phyloP scores from a whole-genome alignment of 1,140 invertebrate species.

The Drosophila erecta region DNA sequence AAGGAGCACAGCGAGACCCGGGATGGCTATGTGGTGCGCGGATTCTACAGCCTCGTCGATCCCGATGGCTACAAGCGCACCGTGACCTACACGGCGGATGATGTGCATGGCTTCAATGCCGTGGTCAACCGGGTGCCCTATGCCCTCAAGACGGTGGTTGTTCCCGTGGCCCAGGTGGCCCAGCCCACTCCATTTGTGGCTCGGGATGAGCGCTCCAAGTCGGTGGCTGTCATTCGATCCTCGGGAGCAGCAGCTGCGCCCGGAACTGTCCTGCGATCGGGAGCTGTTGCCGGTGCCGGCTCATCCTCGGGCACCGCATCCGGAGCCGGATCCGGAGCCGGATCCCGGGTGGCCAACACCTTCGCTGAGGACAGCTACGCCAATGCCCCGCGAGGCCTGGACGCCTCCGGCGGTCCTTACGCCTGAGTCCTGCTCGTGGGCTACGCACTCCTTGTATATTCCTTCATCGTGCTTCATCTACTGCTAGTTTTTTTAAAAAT shows the following conservation, averaged over 20 bases:
- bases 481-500: slow-evolving; percentile 50
- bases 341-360: slow-evolving; percentile 13
- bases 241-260: background rate
- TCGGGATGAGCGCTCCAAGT: slow-evolving; percentile 48
- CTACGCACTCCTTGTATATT: slow-evolving; percentile 37
- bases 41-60: slow-evolving; percentile 66
- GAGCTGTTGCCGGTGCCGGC: background rate
- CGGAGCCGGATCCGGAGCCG: background rate
- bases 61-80: slow-evolving; percentile 85
- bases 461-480: slow-evolving; percentile 47
- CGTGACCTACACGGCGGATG: slow-evolving; percentile 86
- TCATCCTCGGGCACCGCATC: slow-evolving; percentile 1
- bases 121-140: slow-evolving; percentile 84
- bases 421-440: slow-evolving; percentile 38
- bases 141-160: slow-evolving; percentile 43
- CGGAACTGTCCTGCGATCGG: background rate
- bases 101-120: slow-evolving; percentile 86
- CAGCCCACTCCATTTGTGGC: slow-evolving; percentile 11
- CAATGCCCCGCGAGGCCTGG: slow-evolving; percentile 36
- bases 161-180: slow-evolving; percentile 12
- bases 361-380: slow-evolving; percentile 45
- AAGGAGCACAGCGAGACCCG: slow-evolving; percentile 69
- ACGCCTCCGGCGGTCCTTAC: slow-evolving; percentile 45
- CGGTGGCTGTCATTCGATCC: background rate
- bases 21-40: slow-evolving; percentile 62